These are phyloP conservation scores for Eristalis arbustorum DNA, from an alignment of 2,888 invertebrate species.

Conservation along the genomic window DNA sequence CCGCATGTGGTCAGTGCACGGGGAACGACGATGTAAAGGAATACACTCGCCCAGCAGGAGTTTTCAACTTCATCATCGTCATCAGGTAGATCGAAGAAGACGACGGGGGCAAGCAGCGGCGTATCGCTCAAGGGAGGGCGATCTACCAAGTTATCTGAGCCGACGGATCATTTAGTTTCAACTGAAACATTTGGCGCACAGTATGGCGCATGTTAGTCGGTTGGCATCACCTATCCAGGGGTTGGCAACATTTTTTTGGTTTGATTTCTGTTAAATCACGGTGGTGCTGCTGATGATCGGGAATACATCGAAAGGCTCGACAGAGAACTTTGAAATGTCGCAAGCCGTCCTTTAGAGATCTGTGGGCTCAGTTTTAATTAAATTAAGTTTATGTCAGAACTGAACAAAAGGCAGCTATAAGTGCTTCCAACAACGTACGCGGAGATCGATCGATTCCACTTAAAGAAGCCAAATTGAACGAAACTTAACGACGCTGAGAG, in stretches of 20 bases:
- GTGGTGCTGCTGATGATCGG: too few relatives aligned
- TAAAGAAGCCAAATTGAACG: too few relatives aligned
- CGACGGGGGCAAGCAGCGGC: not conserved
- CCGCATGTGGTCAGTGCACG: constrained; percentile 51
- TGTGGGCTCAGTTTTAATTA: too few relatives aligned
- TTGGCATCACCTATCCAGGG: constrained; percentile 9
- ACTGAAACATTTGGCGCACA: constrained; percentile 62
- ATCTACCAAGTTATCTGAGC: constrained; percentile 44
- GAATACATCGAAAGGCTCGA: too few relatives aligned
- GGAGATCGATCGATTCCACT: too few relatives aligned
- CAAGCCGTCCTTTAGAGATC: too few relatives aligned
- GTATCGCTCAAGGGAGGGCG: constrained; percentile 27
- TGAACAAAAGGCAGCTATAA: too few relatives aligned
- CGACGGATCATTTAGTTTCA: constrained; percentile 49
- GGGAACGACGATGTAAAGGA: constrained; percentile 35
- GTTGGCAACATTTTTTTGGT: not conserved
- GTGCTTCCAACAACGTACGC: too few relatives aligned
- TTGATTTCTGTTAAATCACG: too few relatives aligned
- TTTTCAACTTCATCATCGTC: constrained; percentile 65
- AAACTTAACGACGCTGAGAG: too few relatives aligned
- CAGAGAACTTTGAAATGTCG: too few relatives aligned
- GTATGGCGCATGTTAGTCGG: constrained; percentile 52
- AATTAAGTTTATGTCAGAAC: too few relatives aligned
- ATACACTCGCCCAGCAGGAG: constrained; percentile 55
- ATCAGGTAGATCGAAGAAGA: constrained; percentile 16